phyloP scores from a whole-genome alignment of 2,113 vertebrate species.

The Nycticorax nycticorax region DNA sequence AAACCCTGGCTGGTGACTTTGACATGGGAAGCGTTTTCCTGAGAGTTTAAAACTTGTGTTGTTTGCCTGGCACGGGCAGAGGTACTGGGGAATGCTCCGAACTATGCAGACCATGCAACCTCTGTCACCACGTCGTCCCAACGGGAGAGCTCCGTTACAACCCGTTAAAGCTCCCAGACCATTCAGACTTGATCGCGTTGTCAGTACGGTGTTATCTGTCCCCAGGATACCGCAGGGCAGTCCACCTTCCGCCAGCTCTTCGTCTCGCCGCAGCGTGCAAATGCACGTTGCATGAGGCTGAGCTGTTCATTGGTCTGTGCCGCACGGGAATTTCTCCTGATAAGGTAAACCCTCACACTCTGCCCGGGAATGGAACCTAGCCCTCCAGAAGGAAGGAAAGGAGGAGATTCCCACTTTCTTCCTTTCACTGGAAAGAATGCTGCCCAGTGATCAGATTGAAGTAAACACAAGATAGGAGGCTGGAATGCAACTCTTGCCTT shows the following conservation, averaged over 20 bases:
- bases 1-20: not conserved
- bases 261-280: fast-evolving
- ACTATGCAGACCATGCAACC: not conserved
- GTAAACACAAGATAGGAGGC: not conserved
- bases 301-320: not conserved
- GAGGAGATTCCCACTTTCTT: not conserved
- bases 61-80: not conserved
- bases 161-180: not conserved
- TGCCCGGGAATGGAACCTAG: not conserved
- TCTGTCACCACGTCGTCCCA: not conserved
- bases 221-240: not conserved
- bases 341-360: not conserved
- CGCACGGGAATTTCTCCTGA: not conserved
- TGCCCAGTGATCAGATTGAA: not conserved
- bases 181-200: not conserved
- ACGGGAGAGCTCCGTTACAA: not conserved
- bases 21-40: not conserved
- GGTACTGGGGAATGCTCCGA: not conserved
- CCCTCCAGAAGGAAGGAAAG: not conserved
- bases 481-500: conserved; percentile 27
- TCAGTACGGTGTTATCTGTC: conserved; percentile 10
- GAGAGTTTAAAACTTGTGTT: not conserved
- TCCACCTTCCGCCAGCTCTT: not conserved
- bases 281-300: not conserved
- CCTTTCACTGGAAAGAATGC: conserved; percentile 27